phyloP scores from a whole-genome alignment of 2,888 invertebrate genomes.

The Trichopoda pennipes region DNA sequence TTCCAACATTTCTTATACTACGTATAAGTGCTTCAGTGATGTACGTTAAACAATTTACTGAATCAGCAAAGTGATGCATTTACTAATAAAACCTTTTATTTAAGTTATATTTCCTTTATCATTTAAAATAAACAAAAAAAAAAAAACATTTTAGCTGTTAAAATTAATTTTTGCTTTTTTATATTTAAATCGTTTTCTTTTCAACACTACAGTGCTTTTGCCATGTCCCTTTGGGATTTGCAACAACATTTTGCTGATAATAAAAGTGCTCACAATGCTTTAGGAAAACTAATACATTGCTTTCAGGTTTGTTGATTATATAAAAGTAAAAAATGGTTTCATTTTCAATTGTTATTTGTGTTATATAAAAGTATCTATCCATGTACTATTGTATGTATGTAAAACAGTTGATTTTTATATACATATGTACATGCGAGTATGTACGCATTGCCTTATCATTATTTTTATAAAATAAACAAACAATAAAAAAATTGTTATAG shows the following conservation, averaged over 20 bases:
- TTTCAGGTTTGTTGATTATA: conserved; percentile 84
- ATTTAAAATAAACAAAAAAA: not conserved
- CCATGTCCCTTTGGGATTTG: conserved; percentile 94
- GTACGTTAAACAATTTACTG: too few species aligned
- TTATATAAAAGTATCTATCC: conserved; percentile 16
- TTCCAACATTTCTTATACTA: too few species aligned
- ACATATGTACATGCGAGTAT: not conserved
- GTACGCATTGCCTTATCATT: conserved; percentile 23
- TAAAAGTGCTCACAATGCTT: conserved; percentile 88
- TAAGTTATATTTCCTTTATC: conserved; percentile 15
- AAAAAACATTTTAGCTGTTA: not conserved
- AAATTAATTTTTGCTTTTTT: conserved; percentile 33
- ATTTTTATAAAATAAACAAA: conserved; percentile 29
- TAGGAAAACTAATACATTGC: conserved; percentile 87
- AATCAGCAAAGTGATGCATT: too few species aligned
- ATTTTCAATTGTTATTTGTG: conserved; percentile 42
- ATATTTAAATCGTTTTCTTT: conserved; percentile 33
- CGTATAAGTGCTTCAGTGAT: too few species aligned
- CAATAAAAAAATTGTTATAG: conserved; percentile 80
- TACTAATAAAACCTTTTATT: not conserved
- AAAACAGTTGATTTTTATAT: too few species aligned
- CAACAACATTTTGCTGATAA: conserved; percentile 94
- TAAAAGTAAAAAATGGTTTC: conserved; percentile 17
- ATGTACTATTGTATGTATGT: not conserved
- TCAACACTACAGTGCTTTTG: conserved; percentile 85